Conservation (phyloP, 2,113 vertebrate species). For the Cynocephalus volans region DNA sequence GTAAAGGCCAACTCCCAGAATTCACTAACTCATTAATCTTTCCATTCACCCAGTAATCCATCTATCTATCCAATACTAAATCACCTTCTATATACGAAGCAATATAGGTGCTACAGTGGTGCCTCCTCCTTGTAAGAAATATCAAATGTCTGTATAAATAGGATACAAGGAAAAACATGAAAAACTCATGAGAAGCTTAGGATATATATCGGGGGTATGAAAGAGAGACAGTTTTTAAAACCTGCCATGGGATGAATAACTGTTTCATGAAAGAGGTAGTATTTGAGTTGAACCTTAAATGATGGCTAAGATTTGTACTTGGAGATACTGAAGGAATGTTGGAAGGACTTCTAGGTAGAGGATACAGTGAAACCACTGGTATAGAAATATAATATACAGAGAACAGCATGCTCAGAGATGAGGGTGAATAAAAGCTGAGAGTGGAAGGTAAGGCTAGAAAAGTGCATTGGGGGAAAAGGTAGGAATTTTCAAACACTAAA, state of each 20-base stretch:
- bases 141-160: not conserved
- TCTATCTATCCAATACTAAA: not conserved
- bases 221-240: not conserved
- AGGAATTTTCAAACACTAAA: not conserved
- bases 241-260: not conserved
- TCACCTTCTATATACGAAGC: not conserved
- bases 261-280: not conserved
- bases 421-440: not conserved
- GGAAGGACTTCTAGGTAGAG: not conserved
- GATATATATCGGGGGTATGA: not conserved
- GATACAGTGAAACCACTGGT: not conserved
- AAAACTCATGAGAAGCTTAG: not conserved
- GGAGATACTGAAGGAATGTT: not conserved
- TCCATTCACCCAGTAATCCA: not conserved
- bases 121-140: not conserved
- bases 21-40: not conserved
- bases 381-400: not conserved
- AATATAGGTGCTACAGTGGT: not conserved
- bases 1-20: not conserved
- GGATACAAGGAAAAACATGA: not conserved
- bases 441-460: not conserved
- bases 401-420: not conserved
- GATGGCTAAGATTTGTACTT: not conserved
- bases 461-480: not conserved
- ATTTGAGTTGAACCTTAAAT: not conserved